These are phyloP conservation scores for Mola mola DNA, from an alignment of 2,113 vertebrate species.

Conservation along the genomic window DNA sequence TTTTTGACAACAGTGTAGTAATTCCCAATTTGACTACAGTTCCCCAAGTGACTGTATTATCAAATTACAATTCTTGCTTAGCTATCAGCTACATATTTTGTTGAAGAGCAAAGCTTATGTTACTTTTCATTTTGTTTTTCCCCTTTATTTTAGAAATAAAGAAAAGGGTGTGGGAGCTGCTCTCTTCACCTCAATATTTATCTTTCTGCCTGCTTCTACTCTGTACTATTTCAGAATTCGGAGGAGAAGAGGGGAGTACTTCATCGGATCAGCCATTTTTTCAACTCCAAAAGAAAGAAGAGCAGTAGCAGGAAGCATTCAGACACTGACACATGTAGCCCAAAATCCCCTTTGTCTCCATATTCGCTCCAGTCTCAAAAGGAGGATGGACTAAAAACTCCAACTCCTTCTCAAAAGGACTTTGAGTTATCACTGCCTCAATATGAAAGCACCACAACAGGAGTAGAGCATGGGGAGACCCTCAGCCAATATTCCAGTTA, in stretches of 20 bases:
- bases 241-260: slow-evolving; percentile 74
- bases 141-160: not conserved
- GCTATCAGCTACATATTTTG: not conserved
- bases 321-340: slow-evolving; percentile 11
- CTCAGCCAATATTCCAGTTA: slow-evolving; percentile 53
- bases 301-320: slow-evolving; percentile 50
- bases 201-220: slow-evolving; percentile 11
- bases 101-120: too few species aligned
- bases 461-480: not conserved
- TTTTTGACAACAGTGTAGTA: too few species aligned
- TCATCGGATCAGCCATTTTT: slow-evolving; percentile 69
- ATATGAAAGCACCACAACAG: not conserved
- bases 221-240: slow-evolving; percentile 57
- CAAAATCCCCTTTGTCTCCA: slow-evolving; percentile 30
- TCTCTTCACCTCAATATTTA: slow-evolving; percentile 2
- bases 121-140: too few species aligned
- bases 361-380: not conserved
- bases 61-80: not conserved
- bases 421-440: not conserved
- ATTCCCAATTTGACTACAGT: too few species aligned
- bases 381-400: slow-evolving; percentile 47
- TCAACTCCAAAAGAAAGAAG: slow-evolving; percentile 63
- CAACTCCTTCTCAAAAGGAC: slow-evolving; percentile 28
- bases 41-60: too few species aligned
- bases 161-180: not conserved